A percentile compares a stretch with the other conserved stretches of the same genome.
These are phyloP conservation scores for Nomia melanderi DNA, from an alignment of 1,140 invertebrate species.

Conservation along the genomic window DNA sequence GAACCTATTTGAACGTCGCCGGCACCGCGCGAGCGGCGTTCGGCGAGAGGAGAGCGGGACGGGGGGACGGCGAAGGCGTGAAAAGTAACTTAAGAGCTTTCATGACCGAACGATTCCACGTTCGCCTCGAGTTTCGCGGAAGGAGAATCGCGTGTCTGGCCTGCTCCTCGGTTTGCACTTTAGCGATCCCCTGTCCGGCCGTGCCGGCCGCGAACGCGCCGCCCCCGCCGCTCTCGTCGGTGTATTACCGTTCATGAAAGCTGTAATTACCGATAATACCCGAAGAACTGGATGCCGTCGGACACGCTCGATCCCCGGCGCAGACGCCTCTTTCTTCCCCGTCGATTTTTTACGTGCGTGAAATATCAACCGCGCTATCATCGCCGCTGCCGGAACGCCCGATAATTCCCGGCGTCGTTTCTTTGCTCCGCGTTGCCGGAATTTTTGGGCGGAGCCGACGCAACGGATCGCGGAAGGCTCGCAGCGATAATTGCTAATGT, in stretches of 20 bases:
- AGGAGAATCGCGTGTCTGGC: slow-evolving; percentile 65
- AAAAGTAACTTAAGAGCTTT: slow-evolving; percentile 59
- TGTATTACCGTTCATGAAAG: slow-evolving; percentile 62
- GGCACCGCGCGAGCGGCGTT: not conserved
- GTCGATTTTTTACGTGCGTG: slow-evolving; percentile 52
- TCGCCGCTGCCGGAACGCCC: not conserved
- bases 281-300: slow-evolving; percentile 59
- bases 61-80: not conserved
- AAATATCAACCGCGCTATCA: slow-evolving; percentile 48
- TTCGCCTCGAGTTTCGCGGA: slow-evolving; percentile 54
- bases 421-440: not conserved
- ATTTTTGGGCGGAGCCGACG: not conserved
- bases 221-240: slow-evolving; percentile 42
- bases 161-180: slow-evolving; percentile 41
- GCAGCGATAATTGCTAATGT: not conserved
- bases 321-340: not conserved
- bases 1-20: slow-evolving; percentile 37
- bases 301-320: not conserved
- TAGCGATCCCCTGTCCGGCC: slow-evolving; percentile 43
- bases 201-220: slow-evolving; percentile 49
- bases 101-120: slow-evolving; percentile 57
- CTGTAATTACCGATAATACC: slow-evolving; percentile 68
- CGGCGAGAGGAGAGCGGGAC: not conserved
- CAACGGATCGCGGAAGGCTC: not conserved
- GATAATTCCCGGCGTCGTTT: not conserved